A percentile compares a stretch with the other conserved stretches of the same genome.
Conservation (phyloP, 2,888 invertebrate genomes). For the Endotricha flammealis region DNA sequence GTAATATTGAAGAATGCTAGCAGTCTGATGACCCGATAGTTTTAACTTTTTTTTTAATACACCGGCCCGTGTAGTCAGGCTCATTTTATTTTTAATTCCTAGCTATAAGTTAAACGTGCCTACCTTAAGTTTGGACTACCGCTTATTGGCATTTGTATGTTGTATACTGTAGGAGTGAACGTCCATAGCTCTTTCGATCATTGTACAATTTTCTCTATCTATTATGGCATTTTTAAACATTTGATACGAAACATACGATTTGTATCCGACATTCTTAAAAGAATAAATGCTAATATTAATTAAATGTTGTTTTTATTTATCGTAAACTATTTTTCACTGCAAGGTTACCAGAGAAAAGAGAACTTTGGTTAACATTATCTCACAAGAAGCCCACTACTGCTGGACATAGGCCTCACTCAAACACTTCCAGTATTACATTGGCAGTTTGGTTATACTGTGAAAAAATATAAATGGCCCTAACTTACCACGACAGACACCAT, state of each 20-base stretch:
- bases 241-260: conserved; percentile 70
- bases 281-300: conserved; percentile 58
- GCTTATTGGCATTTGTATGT: conserved; percentile 17
- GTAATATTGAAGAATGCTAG: too few species aligned
- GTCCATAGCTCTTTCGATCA: conserved; percentile 50
- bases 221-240: conserved; percentile 66
- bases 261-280: conserved; percentile 71
- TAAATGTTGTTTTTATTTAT: conserved; percentile 30
- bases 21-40: too few species aligned
- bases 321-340: not conserved
- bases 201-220: conserved; percentile 64
- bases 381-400: too few species aligned
- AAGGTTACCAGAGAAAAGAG: not conserved
- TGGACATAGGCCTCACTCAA: too few species aligned
- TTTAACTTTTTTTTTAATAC: too few species aligned
- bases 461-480: too few species aligned
- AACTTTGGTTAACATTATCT: too few species aligned
- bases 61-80: too few species aligned
- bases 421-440: too few species aligned
- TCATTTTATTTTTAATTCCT: conserved; percentile 47
- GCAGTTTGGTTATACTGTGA: too few species aligned
- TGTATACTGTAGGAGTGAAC: conserved; percentile 32
- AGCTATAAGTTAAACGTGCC: conserved; percentile 61
- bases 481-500: too few species aligned
- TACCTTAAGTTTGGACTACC: conserved; percentile 36